A percentile compares a stretch with the other conserved stretches of the same genome.
Evolutionary conservation across 2,888 invertebrate genomes (phyloP).

Genomic region (Acanthosepion pharaonis): DNA sequence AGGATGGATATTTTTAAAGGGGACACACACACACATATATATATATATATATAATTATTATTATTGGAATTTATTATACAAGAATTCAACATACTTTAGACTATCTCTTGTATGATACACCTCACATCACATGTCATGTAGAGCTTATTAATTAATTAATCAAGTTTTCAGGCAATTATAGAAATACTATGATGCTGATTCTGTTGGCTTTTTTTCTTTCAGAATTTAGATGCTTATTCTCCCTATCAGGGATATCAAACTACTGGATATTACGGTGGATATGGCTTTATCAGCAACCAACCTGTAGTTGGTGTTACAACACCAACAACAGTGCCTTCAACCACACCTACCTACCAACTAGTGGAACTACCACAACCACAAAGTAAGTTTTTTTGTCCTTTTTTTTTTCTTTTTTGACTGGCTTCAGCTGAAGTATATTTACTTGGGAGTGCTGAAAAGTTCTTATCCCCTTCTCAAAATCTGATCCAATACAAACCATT

Average conservation of each 20-base stretch:
- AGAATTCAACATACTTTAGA: too few relatives aligned
- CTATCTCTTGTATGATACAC: too few relatives aligned
- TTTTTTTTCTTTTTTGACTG: neutral
- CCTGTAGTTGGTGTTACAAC: conserved; percentile 46
- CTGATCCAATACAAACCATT: too few relatives aligned
- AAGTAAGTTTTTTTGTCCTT: neutral
- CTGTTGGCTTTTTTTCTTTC: neutral
- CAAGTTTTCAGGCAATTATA: neutral
- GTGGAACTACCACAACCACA: conserved; percentile 47
- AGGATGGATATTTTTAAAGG: too few relatives aligned
- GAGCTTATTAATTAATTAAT: neutral
- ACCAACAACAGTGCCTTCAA: conserved; percentile 48
- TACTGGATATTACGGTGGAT: conserved; percentile 39
- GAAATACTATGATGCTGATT: too few relatives aligned
- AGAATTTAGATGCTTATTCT: conserved; percentile 46
- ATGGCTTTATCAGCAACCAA: conserved; percentile 37
- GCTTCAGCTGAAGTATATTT: neutral
- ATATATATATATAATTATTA: too few relatives aligned
- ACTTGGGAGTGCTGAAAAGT: neutral
- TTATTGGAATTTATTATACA: too few relatives aligned
- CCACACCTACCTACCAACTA: conserved; percentile 45
- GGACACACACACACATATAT: too few relatives aligned
- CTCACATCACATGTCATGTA: too few relatives aligned
- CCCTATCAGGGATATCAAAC: conserved; percentile 44
- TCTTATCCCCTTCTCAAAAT: too few relatives aligned